phyloP scores from a whole-genome alignment of 2,113 vertebrate genomes.

The Melospiza melodia region DNA sequence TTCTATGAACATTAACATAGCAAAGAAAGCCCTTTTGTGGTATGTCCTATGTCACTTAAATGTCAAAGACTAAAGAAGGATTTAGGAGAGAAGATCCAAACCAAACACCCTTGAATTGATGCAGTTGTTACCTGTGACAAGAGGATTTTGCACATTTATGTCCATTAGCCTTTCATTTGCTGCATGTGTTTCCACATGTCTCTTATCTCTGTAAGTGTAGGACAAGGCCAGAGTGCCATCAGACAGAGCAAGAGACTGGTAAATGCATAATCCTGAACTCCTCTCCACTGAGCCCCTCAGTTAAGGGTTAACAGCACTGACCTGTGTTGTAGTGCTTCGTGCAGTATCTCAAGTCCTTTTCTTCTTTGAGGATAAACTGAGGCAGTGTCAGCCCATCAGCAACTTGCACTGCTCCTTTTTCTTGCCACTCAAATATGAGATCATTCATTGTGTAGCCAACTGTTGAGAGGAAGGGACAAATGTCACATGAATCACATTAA shows the following conservation, averaged over 20 bases:
- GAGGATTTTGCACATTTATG: not conserved
- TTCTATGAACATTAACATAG: not conserved
- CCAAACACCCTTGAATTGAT: not conserved
- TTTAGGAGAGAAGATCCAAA: not conserved
- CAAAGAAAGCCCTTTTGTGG: not conserved
- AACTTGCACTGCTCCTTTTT: conserved; percentile 94
- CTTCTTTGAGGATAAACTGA: conserved; percentile 97
- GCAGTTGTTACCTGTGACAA: not conserved
- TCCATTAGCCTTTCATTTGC: not conserved
- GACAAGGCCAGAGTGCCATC: not conserved
- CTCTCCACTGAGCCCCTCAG: not conserved
- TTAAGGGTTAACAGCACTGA: conserved; percentile 45
- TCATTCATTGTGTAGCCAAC: conserved; percentile 99
- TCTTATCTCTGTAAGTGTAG: not conserved
- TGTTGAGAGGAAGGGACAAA: conserved; percentile 57
- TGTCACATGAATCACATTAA: not conserved
- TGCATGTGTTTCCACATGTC: not conserved
- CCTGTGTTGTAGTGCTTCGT: conserved; percentile 98
- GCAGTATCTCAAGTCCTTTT: conserved; percentile 97
- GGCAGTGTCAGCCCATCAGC: conserved; percentile 94
- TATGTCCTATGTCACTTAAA: not conserved
- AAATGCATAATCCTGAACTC: not conserved
- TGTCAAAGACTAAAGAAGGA: not conserved
- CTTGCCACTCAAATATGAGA: conserved; percentile 98
- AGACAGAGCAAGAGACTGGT: not conserved